Evolutionary conservation across 2,797 vertebrate genomes (phyloP).

Genomic region (Enteromius fasciolatus): DNA sequence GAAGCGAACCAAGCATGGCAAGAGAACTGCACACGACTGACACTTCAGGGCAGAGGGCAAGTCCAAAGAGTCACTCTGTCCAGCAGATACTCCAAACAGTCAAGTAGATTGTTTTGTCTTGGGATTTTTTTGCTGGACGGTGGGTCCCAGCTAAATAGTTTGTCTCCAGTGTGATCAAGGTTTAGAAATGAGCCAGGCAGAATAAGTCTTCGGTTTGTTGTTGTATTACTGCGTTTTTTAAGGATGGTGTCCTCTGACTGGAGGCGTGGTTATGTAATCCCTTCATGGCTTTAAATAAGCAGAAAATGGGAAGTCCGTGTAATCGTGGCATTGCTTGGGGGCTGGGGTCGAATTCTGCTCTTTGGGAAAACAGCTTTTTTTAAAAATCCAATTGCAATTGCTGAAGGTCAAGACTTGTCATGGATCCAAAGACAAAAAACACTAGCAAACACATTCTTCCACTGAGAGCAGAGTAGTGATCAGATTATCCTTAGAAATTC

Average conservation of each 20-base stretch:
- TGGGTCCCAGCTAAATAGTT: slow-evolving; percentile 40
- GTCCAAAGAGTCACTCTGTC: neutral
- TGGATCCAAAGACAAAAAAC: slow-evolving; percentile 17
- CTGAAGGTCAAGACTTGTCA: slow-evolving; percentile 33
- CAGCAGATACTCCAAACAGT: neutral
- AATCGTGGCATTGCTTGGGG: slow-evolving; percentile 35
- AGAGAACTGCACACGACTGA: slow-evolving; percentile 27
- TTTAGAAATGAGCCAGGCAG: slow-evolving; percentile 32
- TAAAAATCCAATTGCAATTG: neutral
- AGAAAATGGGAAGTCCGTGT: slow-evolving; percentile 4
- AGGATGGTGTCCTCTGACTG: slow-evolving; percentile 41
- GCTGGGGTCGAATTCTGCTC: neutral
- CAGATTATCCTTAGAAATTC: neutral
- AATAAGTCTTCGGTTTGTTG: slow-evolving; percentile 37
- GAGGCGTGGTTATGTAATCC: slow-evolving; percentile 46
- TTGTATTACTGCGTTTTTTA: slow-evolving; percentile 31
- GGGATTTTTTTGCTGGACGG: neutral
- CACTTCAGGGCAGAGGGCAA: slow-evolving; percentile 14
- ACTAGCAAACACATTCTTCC: slow-evolving; percentile 19
- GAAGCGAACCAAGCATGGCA: slow-evolving; percentile 32
- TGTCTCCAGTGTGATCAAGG: slow-evolving; percentile 43
- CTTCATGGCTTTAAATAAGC: slow-evolving; percentile 16
- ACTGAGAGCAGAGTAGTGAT: neutral
- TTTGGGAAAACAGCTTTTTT: slow-evolving; percentile 8
- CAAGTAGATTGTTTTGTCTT: neutral